These are phyloP conservation scores for Zosterops pallidus DNA, from an alignment of 2,113 vertebrate species.

Conservation along the genomic window DNA sequence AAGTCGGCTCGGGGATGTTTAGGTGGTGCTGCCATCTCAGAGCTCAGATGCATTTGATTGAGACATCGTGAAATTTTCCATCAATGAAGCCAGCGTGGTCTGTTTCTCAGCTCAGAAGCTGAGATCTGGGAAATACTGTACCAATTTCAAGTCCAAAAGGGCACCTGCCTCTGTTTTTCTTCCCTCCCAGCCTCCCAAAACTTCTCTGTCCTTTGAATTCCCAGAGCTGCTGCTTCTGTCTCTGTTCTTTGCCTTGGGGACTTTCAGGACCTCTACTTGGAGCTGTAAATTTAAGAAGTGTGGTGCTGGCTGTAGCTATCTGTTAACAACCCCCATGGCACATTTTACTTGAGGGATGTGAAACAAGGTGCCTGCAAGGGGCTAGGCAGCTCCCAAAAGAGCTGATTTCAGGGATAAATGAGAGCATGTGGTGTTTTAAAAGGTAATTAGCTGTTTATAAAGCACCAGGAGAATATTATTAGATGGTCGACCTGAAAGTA, in stretches of 20 bases:
- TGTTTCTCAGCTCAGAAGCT: not conserved
- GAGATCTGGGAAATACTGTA: not conserved
- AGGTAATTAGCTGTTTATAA: not conserved
- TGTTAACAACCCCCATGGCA: not conserved
- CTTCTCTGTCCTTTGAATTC: not conserved
- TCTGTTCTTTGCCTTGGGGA: not conserved
- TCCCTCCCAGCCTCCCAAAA: not conserved
- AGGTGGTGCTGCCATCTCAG: not conserved
- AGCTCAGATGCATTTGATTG: not conserved
- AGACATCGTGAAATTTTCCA: not conserved
- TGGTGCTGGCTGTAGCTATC: not conserved
- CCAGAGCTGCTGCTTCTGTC: not conserved
- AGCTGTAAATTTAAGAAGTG: not conserved
- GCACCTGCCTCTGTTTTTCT: not conserved
- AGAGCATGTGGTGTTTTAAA: not conserved
- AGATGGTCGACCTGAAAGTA: not conserved
- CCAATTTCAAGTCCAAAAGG: not conserved
- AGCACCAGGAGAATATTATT: not conserved
- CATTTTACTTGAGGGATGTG: not conserved
- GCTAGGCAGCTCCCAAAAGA: not conserved
- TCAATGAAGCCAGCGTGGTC: accelerated
- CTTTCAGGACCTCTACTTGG: not conserved
- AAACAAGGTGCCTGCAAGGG: not conserved
- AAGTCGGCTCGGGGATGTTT: not conserved
- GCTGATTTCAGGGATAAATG: not conserved